Conservation (phyloP, 2,888 invertebrate genomes). For the Drosophila colorata region DNA sequence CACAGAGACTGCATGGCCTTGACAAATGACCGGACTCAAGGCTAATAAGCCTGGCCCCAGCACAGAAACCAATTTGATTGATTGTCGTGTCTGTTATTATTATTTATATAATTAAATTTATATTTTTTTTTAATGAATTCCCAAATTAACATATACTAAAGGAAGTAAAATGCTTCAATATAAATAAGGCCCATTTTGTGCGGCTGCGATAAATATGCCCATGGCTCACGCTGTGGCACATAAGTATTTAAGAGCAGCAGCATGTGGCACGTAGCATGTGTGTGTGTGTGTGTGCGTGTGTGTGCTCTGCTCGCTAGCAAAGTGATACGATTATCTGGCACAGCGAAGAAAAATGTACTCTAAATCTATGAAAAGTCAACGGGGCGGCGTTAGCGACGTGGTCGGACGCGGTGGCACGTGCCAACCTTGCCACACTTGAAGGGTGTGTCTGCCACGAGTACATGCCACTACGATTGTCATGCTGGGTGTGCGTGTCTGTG, state of each 20-base stretch:
- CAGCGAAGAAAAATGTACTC: conserved; percentile 70
- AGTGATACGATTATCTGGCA: conserved; percentile 54
- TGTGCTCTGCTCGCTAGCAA: conserved; percentile 30
- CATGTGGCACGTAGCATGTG: conserved; percentile 48
- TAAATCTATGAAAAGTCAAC: conserved; percentile 75
- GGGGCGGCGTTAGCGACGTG: conserved; percentile 62
- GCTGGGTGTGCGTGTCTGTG: neutral
- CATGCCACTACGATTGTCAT: conserved; percentile 10
- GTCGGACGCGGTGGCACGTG: conserved; percentile 57
- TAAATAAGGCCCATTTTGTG: conserved; percentile 71
- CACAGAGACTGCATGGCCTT: conserved; percentile 9
- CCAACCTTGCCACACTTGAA: conserved; percentile 22
- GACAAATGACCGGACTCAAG: conserved; percentile 22
- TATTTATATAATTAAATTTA: conserved; percentile 9
- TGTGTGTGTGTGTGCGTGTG: neutral
- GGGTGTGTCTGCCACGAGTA: conserved; percentile 15
- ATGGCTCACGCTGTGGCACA: conserved; percentile 41
- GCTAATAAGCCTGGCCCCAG: conserved; percentile 17
- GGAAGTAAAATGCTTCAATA: conserved; percentile 39
- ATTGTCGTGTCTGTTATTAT: conserved; percentile 26
- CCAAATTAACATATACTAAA: conserved; percentile 22
- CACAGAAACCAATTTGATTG: conserved; percentile 43
- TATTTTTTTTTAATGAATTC: conserved; percentile 10
- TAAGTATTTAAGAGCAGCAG: conserved; percentile 36
- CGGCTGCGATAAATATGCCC: conserved; percentile 60